These are phyloP conservation scores for Loriculus beryllinus DNA, from an alignment of 2,797 vertebrate genomes.

Conservation along the genomic window DNA sequence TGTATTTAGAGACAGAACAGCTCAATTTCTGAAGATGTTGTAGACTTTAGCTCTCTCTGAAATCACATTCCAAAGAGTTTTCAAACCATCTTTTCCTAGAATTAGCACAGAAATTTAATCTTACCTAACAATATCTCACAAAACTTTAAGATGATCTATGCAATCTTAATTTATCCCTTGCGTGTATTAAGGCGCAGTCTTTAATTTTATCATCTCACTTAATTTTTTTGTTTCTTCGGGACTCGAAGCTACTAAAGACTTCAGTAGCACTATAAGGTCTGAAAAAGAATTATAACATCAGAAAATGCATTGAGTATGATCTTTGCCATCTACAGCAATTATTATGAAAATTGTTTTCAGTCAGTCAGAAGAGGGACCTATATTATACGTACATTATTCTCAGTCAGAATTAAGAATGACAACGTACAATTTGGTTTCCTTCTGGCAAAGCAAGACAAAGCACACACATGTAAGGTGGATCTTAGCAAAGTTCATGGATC, in stretches of 20 bases:
- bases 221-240: not conserved
- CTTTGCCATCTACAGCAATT: not conserved
- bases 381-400: not conserved
- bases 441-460: not conserved
- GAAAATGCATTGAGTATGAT: not conserved
- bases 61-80: not conserved
- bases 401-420: not conserved
- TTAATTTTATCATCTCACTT: not conserved
- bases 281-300: not conserved
- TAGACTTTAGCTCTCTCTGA: not conserved
- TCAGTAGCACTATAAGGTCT: not conserved
- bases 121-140: not conserved
- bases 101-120: not conserved
- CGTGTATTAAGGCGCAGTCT: not conserved
- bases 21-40: not conserved
- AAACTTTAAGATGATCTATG: not conserved
- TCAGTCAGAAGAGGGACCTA: not conserved
- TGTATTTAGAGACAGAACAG: not conserved
- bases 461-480: not conserved
- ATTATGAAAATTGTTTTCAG: not conserved
- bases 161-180: not conserved
- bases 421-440: not conserved
- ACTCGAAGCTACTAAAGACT: not conserved
- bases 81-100: not conserved
- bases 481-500: not conserved